Conservation (phyloP, 2,797 vertebrate species). For the Phataginus tricuspis region DNA sequence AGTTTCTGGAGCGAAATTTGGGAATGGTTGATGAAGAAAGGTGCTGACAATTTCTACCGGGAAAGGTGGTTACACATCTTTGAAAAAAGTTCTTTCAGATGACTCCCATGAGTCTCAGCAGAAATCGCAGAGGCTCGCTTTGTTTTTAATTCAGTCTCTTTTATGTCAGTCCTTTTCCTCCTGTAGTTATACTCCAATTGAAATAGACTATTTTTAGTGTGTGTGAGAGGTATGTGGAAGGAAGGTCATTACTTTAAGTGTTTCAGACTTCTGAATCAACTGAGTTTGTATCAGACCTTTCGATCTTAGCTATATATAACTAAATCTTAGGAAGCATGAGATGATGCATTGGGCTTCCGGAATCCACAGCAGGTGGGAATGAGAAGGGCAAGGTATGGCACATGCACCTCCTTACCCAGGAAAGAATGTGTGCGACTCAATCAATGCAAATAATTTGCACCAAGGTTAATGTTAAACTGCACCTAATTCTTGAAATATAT, state of each 20-base stretch:
- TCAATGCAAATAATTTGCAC: neutral
- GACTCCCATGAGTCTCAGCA: neutral
- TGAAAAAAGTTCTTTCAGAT: neutral
- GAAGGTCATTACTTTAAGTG: neutral
- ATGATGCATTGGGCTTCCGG: too few relatives aligned
- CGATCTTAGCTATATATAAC: neutral
- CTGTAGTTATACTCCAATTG: neutral
- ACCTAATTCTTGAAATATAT: neutral
- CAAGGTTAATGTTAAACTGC: neutral
- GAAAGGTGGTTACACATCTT: too few relatives aligned
- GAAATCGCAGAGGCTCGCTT: neutral
- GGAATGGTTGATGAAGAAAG: too few relatives aligned
- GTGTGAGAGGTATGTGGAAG: neutral
- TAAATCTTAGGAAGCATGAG: neutral
- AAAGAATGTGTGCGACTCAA: neutral
- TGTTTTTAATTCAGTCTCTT: neutral
- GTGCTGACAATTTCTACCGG: neutral
- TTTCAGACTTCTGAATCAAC: neutral
- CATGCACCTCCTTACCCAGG: too few relatives aligned
- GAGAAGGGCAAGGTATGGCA: rapidly evolving
- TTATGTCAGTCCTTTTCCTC: neutral
- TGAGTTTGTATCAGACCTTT: neutral
- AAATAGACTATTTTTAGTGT: neutral
- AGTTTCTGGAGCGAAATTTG: neutral
- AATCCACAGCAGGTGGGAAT: neutral